Percentiles rank a stretch among this genome's conserved stretches.
Conservation (phyloP, 2,797 vertebrate genomes). For the Spheniscus humboldti region DNA sequence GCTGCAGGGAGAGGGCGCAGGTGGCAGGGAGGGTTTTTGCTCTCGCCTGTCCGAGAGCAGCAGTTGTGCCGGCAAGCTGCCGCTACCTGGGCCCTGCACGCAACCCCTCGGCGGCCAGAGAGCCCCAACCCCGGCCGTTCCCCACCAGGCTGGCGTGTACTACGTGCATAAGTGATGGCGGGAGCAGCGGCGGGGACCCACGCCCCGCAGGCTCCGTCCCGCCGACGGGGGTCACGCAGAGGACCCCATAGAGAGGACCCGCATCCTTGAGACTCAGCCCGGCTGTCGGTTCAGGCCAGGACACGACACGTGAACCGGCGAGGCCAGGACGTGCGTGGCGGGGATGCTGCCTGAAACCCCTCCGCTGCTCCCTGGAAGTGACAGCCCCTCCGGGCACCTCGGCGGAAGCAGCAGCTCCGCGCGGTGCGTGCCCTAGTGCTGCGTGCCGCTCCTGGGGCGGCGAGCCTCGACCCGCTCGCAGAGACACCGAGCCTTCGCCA, state of each 20-base stretch:
- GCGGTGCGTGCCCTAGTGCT: neutral
- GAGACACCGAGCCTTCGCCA: neutral
- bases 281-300: neutral
- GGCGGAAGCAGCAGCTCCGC: neutral
- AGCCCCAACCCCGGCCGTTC: neutral
- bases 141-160: neutral
- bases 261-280: neutral
- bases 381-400: neutral
- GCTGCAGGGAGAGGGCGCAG: neutral
- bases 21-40: neutral
- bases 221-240: neutral
- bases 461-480: neutral
- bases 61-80: too few relatives aligned
- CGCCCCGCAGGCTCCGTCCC: neutral
- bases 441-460: neutral
- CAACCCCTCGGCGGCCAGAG: too few relatives aligned
- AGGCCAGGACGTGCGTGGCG: neutral
- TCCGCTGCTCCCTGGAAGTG: neutral
- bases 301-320: fast-evolving
- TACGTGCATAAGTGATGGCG: fast-evolving
- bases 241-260: neutral
- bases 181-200: neutral
- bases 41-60: neutral
- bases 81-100: fast-evolving
- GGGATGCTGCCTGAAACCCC: neutral